A percentile compares a stretch with the other conserved stretches of the same genome.
Conservation (phyloP, 1,140 invertebrate species). For the Lucilia cuprina region DNA sequence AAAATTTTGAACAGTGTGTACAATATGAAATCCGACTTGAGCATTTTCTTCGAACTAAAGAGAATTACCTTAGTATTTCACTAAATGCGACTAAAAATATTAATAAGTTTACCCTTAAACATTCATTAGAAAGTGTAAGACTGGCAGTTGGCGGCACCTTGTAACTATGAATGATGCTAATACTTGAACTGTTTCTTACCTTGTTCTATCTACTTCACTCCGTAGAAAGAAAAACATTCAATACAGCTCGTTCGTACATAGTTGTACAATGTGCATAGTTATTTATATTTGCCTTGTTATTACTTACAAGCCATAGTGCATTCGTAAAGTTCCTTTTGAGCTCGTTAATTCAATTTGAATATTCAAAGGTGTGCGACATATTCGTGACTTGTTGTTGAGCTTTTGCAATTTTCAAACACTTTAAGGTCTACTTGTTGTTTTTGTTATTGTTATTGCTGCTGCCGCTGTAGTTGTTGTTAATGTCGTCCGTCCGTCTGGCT, state of each 20-base stretch:
- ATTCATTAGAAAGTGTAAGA: too few species aligned
- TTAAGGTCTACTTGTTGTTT: constrained; percentile 1
- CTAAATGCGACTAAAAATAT: too few species aligned
- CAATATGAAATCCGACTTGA: too few species aligned
- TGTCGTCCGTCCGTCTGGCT: constrained; percentile 5
- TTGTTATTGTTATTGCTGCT: not conserved
- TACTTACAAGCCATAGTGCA: not conserved
- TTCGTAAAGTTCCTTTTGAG: constrained; percentile 25
- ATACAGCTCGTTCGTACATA: too few species aligned
- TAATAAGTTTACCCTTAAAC: too few species aligned
- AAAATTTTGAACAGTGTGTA: too few species aligned
- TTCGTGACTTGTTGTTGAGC: constrained; percentile 32
- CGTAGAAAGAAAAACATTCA: not conserved
- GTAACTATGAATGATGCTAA: constrained; percentile 22
- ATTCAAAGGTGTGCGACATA: constrained; percentile 33
- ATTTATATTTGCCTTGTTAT: not conserved
- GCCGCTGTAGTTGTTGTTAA: not conserved
- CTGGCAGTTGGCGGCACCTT: constrained; percentile 12
- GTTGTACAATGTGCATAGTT: not conserved
- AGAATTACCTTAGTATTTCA: too few species aligned
- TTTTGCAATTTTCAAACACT: constrained; percentile 20
- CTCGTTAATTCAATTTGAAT: constrained; percentile 34
- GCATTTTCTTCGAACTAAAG: too few species aligned
- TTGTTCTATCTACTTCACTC: not conserved
- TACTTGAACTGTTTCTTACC: constrained; percentile 17